Evolutionary conservation across 2,797 vertebrate genomes (phyloP).

Genomic region (Oophaga sylvatica): DNA sequence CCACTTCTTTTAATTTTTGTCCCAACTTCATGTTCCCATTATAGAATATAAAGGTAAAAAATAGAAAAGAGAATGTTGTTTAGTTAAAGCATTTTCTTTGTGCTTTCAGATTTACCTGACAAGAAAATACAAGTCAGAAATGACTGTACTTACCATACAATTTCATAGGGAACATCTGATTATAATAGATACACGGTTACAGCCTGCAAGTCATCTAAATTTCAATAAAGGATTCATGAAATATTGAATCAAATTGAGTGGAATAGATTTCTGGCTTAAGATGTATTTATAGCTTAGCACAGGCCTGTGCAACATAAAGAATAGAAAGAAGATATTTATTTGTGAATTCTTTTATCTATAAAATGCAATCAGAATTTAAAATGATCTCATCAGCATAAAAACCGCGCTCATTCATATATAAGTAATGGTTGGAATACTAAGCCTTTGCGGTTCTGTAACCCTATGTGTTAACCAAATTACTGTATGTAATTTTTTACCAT

Average conservation of each 20-base stretch:
- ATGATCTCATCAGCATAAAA: conserved; percentile 6
- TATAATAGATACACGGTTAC: conserved; percentile 20
- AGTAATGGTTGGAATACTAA: not conserved
- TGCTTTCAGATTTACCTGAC: conserved; percentile 5
- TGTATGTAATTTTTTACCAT: not conserved
- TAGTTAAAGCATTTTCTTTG: not conserved
- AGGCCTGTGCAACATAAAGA: not conserved
- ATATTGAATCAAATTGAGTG: conserved; percentile 20
- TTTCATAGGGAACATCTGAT: conserved; percentile 28
- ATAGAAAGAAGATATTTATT: not conserved
- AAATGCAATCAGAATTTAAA: not conserved
- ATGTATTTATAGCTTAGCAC: conserved; percentile 12
- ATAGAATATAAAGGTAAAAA: not conserved
- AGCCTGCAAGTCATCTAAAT: conserved; percentile 15
- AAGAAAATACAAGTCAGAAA: conserved; percentile 25
- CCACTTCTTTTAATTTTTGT: not conserved
- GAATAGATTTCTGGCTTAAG: not conserved
- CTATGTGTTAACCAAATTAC: not conserved
- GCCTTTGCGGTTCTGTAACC: not conserved
- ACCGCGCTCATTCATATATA: not conserved
- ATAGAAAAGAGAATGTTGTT: not conserved
- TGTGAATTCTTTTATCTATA: conserved; percentile 18
- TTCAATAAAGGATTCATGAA: conserved; percentile 35
- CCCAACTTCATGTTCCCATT: not conserved
- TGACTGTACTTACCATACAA: conserved; percentile 29